Evolutionary conservation across 2,888 invertebrate genomes (phyloP), one percentile per base, ranked within the genome.

Genomic region (Sphecodes monilicornis): DNA sequence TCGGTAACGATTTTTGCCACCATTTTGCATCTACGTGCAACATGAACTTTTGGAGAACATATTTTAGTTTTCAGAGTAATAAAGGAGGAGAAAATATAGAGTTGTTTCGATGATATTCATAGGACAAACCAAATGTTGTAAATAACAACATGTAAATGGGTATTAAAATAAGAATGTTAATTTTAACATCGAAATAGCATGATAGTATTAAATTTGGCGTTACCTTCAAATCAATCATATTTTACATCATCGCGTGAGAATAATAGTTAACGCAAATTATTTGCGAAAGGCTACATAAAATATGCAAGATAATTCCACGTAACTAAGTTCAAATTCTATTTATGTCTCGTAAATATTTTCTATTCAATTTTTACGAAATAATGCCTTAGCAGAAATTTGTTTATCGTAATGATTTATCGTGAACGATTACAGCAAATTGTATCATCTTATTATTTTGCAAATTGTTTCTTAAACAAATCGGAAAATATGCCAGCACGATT

Each of bases 1-100:
- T 89, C 89, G 79, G 85, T 84, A 86, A 75, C 77, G 73, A 87
- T 89, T 89, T 88, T 81, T 50, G 81, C 88, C 89, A 83, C 89
- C 90, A 90, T 90, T 83, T 90, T 90, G 90, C 86, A 85, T 86
- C 79, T 73, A 77, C 72, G 36, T 70, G 32, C 50, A 64, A 64
- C 36, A 36, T 60, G 54, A 74, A 73, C 57, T 26, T 41, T 75
- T 41, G 11, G 16, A 10, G 50, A 46, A 41, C 39, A 32, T 22
- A n/a, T 39, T n/a, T 64, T 16, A 11, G 41, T 77, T 36, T 36
- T 4, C 5, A 50, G 36, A 50, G 26, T 22, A 10, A 22, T 11
- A 5, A 41, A 57, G 11, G 8, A 54, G 11, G 41, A 46, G 60
- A 46, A 3, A 18, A 8, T 22, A 3, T 16, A 29, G 10, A 4